Percentiles rank a stretch among this genome's conserved stretches.
These are phyloP conservation scores for Siniperca undulata DNA, from an alignment of 2,797 vertebrate species.

Conservation along the genomic window DNA sequence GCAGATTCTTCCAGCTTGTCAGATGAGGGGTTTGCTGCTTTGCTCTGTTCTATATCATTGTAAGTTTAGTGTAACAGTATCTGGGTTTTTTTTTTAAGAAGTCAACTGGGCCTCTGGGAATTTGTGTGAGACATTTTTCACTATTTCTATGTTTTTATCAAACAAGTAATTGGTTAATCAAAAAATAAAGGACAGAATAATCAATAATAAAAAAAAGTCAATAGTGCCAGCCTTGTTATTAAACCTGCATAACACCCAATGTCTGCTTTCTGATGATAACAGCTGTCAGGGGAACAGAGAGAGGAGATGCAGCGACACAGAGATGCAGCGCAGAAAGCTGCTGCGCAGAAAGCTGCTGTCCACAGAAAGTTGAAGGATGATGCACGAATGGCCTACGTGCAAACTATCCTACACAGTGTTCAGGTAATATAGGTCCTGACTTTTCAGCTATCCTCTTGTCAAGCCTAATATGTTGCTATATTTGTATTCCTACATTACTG, in stretches of 20 bases:
- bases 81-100: neutral
- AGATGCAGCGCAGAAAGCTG: constrained; percentile 68
- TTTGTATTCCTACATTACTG: constrained; percentile 5
- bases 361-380: constrained; percentile 48
- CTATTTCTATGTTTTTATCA: neutral
- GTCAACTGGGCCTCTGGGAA: neutral
- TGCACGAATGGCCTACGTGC: constrained; percentile 66
- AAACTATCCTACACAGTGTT: constrained; percentile 78
- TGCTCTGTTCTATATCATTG: neutral
- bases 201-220: neutral
- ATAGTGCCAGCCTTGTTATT: neutral
- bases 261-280: constrained; percentile 53
- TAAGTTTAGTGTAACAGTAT: neutral
- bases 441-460: neutral
- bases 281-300: constrained; percentile 78
- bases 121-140: neutral
- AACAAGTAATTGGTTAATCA: neutral
- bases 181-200: neutral
- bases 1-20: neutral
- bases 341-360: constrained; percentile 50
- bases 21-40: neutral
- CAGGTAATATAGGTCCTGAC: constrained; percentile 68
- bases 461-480: neutral
- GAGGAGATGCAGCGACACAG: constrained; percentile 78
- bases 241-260: neutral